Evolutionary conservation across 1,140 invertebrate species (phyloP).

Genomic region (Orussus abietinus): DNA sequence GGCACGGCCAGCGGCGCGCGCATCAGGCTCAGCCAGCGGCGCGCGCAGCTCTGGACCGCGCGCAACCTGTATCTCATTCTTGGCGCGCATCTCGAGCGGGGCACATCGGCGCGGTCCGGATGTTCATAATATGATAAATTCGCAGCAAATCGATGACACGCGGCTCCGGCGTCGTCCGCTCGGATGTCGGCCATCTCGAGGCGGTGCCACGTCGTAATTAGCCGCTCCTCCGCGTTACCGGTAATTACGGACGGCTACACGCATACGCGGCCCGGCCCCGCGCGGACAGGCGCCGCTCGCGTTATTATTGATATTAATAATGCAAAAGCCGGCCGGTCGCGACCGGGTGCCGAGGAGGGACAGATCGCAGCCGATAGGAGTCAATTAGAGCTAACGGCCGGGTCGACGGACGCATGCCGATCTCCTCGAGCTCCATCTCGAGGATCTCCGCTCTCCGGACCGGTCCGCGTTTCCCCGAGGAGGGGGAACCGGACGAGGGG

Average conservation of each 20-base stretch:
- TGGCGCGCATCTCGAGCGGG: not conserved
- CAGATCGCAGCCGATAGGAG: not conserved
- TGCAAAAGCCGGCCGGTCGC: not conserved
- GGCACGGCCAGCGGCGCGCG: too few relatives aligned
- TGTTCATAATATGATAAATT: conserved; percentile 7
- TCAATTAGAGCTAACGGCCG: too few relatives aligned
- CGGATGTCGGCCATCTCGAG: too few relatives aligned
- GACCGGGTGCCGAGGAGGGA: not conserved
- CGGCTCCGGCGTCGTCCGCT: conserved; percentile 12
- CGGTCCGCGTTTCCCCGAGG: too few relatives aligned
- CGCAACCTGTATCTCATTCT: not conserved
- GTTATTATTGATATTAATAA: not conserved
- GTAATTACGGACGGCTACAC: not conserved
- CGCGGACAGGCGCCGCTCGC: not conserved
- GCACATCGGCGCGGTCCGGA: not conserved
- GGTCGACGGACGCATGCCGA: too few relatives aligned
- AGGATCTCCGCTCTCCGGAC: too few relatives aligned
- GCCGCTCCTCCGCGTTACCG: not conserved
- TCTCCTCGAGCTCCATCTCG: too few relatives aligned
- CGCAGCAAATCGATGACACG: conserved; percentile 15
- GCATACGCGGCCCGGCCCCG: not conserved
- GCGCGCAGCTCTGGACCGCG: too few relatives aligned
- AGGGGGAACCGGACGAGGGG: too few relatives aligned
- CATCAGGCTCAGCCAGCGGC: too few relatives aligned
- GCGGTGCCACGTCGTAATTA: not conserved